Conservation (phyloP, 2,797 vertebrate genomes). For the Enteromius fasciolatus region DNA sequence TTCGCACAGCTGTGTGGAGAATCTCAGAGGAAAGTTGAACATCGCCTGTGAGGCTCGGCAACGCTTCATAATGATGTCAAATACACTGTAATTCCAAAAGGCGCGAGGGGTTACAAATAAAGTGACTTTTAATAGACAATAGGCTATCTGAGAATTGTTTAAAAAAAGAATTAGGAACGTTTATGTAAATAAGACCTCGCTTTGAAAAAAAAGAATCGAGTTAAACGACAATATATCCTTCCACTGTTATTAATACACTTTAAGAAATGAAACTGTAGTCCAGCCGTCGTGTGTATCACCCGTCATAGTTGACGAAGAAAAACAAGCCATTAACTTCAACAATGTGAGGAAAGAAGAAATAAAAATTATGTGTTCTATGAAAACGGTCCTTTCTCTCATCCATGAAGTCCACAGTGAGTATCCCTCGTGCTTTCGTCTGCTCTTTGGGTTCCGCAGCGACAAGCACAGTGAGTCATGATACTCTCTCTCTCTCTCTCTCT, state of each 20-base stretch:
- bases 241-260: slow-evolving; percentile 29
- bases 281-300: background rate
- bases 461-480: slow-evolving; percentile 41
- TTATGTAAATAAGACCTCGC: background rate
- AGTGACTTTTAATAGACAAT: slow-evolving; percentile 1
- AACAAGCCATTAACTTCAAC: slow-evolving; percentile 25
- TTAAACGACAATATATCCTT: background rate
- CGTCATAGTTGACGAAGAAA: slow-evolving; percentile 3
- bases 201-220: background rate
- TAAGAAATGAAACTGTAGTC: slow-evolving; percentile 6
- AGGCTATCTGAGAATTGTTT: background rate
- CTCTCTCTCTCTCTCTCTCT: slow-evolving; percentile 43
- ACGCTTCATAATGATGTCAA: background rate
- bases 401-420: slow-evolving; percentile 41
- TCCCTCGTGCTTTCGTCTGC: slow-evolving; percentile 35
- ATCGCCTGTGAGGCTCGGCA: background rate
- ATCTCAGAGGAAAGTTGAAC: slow-evolving; percentile 33
- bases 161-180: background rate
- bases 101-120: background rate
- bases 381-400: slow-evolving; percentile 17
- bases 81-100: slow-evolving; percentile 4
- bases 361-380: background rate
- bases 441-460: slow-evolving; percentile 45
- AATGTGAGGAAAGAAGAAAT: background rate
- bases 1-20: background rate